Percentiles rank a stretch among this genome's conserved stretches.
These are phyloP conservation scores for Ferdinandea cuprea DNA, from an alignment of 2,888 invertebrate genomes.

Conservation along the genomic window DNA sequence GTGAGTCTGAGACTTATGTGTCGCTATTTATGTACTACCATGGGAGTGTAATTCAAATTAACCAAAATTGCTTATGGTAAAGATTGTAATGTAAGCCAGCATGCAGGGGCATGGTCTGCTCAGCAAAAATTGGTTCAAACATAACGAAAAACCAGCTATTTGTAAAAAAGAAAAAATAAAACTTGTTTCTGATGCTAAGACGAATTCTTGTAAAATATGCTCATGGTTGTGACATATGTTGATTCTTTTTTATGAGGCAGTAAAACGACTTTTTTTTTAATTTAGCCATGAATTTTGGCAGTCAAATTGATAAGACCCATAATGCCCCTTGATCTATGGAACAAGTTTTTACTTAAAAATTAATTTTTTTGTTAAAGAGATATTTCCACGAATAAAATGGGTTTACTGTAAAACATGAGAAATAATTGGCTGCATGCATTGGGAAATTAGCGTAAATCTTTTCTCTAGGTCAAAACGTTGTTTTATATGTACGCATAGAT, in stretches of 20 bases:
- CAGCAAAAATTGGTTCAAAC: no score
- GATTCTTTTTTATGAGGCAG: not conserved
- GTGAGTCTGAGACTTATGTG: no score
- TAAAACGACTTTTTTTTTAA: conserved; percentile 2
- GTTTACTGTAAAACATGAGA: not conserved
- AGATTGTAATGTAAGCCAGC: no score
- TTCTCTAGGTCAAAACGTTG: conserved; percentile 20
- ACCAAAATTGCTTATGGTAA: not conserved
- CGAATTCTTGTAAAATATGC: not conserved
- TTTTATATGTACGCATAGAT: no score
- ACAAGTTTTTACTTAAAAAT: conserved; percentile 23
- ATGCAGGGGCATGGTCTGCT: no score
- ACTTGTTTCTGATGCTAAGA: not conserved
- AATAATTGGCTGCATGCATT: conserved; percentile 18
- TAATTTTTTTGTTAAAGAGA: not conserved
- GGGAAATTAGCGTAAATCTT: conserved; percentile 17
- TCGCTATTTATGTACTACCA: not conserved
- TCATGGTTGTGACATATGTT: not conserved
- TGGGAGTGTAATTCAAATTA: not conserved
- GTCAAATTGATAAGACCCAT: conserved; percentile 19
- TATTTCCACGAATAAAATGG: conserved; percentile 10
- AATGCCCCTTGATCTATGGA: conserved; percentile 5
- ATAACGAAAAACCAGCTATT: no score
- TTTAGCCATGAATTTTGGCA: conserved; percentile 23
- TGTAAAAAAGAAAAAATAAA: not conserved